phyloP scores from a whole-genome alignment of 2,113 vertebrate genomes.

The Himantopus leucocephalus region DNA sequence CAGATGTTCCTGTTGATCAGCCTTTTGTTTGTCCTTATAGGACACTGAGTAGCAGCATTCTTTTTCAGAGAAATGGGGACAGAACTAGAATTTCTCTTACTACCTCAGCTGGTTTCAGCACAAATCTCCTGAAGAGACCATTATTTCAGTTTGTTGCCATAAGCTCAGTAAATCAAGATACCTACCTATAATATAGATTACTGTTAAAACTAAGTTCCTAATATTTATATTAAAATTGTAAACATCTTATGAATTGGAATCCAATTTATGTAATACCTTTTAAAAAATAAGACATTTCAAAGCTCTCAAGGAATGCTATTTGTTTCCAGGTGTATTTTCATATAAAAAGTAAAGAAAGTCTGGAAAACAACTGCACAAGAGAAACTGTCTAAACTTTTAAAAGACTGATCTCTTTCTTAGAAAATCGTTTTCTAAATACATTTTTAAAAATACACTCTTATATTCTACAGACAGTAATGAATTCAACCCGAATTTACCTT shows the following conservation, averaged over 20 bases:
- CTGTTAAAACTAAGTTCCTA: background rate
- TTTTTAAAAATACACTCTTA: background rate
- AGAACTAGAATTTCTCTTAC: background rate
- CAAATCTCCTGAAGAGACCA: background rate
- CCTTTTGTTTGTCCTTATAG: background rate
- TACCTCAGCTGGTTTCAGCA: background rate
- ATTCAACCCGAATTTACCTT: background rate
- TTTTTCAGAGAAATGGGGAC: background rate
- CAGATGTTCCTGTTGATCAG: slow-evolving; percentile 19
- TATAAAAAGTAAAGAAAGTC: background rate
- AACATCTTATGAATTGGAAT: background rate
- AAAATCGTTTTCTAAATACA: background rate
- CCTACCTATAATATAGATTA: background rate
- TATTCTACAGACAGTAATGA: background rate
- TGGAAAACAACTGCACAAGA: background rate
- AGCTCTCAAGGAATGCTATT: background rate
- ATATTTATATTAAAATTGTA: background rate
- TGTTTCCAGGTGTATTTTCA: background rate
- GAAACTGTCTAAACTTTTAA: background rate
- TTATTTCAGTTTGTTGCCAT: background rate
- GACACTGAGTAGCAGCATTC: background rate
- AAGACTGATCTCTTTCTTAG: background rate
- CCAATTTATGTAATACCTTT: background rate
- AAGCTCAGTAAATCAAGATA: background rate
- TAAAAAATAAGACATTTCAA: background rate